phyloP scores from a whole-genome alignment of 2,113 vertebrate genomes.

The Dendrocopos noguchii region DNA sequence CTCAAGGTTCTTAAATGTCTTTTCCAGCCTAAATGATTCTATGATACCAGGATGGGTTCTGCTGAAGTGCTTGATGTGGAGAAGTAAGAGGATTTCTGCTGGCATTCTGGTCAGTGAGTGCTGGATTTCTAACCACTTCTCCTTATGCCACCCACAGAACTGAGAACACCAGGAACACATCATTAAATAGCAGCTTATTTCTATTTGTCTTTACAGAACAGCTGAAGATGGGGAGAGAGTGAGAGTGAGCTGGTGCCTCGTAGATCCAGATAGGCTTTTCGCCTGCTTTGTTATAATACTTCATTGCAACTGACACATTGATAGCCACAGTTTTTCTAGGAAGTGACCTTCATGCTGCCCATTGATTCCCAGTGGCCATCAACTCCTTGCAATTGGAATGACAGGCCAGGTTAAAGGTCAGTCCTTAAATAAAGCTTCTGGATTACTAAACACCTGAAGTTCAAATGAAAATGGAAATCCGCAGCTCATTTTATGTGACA shows the following conservation, averaged over 20 bases:
- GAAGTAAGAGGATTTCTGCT: neutral
- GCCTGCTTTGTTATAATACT: slow-evolving; percentile 80
- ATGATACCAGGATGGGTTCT: neutral
- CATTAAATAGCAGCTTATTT: slow-evolving; percentile 16
- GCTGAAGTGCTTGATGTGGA: neutral
- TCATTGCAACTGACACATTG: slow-evolving; percentile 87
- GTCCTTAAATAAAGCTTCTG: slow-evolving; percentile 87
- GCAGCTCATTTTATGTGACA: slow-evolving; percentile 71
- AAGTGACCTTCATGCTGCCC: slow-evolving; percentile 85
- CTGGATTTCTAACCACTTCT: neutral
- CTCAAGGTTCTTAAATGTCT: no score
- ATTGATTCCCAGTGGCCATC: slow-evolving; percentile 86
- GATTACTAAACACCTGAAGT: slow-evolving; percentile 81
- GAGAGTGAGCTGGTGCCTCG: neutral
- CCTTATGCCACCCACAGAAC: neutral
- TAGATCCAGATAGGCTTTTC: slow-evolving; percentile 72
- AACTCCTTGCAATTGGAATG: slow-evolving; percentile 80
- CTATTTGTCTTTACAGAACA: slow-evolving; percentile 3
- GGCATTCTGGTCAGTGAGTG: neutral
- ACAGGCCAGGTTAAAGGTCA: slow-evolving; percentile 86
- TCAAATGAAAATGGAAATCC: slow-evolving; percentile 86
- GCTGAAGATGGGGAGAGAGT: neutral
- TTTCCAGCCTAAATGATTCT: no score
- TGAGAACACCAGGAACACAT: neutral
- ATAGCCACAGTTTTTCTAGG: slow-evolving; percentile 86